Conservation (phyloP, 1,140 invertebrate species). For the Drosophila ficusphila region DNA sequence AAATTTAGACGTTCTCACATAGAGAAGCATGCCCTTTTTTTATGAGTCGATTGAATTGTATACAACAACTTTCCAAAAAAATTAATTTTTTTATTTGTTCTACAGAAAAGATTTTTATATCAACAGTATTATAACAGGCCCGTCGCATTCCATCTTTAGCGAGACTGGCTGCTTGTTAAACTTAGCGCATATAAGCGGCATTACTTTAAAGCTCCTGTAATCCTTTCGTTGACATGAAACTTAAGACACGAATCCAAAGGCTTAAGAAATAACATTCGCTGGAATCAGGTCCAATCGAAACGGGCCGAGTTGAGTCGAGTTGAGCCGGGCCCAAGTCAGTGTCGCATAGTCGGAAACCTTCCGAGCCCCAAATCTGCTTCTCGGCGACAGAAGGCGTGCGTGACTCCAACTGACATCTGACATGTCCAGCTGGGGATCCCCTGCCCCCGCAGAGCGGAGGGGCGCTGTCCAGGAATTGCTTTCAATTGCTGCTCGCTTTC, state of each 20-base stretch:
- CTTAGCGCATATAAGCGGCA: slow-evolving; percentile 41
- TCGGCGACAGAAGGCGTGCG: slow-evolving; percentile 56
- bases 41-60: too few relatives aligned
- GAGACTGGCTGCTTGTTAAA: slow-evolving; percentile 33
- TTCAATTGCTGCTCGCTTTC: slow-evolving; percentile 51
- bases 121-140: not conserved
- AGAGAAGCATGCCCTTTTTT: too few relatives aligned
- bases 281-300: slow-evolving; percentile 18
- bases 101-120: slow-evolving; percentile 2
- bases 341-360: slow-evolving; percentile 29
- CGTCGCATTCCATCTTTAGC: slow-evolving; percentile 11
- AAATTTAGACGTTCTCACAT: too few relatives aligned
- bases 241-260: slow-evolving; percentile 76
- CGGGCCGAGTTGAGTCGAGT: slow-evolving; percentile 8
- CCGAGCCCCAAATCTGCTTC: slow-evolving; percentile 48
- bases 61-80: too few relatives aligned
- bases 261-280: slow-evolving; percentile 52
- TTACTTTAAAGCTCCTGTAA: slow-evolving; percentile 75
- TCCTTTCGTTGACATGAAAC: slow-evolving; percentile 78
- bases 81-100: not conserved
- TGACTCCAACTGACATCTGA: slow-evolving; percentile 69
- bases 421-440: slow-evolving; percentile 21
- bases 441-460: not conserved
- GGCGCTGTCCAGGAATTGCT: slow-evolving; percentile 13
- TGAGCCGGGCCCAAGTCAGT: slow-evolving; percentile 34